phyloP scores from a whole-genome alignment of 1,140 invertebrate species.

The Orchestia grillus region DNA sequence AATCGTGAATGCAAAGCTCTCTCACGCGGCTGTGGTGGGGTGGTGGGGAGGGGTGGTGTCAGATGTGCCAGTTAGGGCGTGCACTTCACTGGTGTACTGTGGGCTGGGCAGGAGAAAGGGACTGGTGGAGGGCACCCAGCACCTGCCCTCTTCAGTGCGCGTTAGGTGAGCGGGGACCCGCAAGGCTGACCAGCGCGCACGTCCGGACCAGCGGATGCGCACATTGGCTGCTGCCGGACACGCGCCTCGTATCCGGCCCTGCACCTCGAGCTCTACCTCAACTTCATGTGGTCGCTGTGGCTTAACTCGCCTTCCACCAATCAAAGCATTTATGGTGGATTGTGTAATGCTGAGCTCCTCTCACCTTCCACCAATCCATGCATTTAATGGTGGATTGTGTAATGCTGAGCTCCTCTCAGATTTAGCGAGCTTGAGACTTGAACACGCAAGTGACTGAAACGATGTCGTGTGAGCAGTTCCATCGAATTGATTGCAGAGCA shows the following conservation, averaged over 20 bases:
- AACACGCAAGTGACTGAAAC: too few relatives aligned
- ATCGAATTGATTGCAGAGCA: too few relatives aligned
- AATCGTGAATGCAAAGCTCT: too few relatives aligned
- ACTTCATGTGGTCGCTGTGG: neutral
- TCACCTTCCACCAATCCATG: too few relatives aligned
- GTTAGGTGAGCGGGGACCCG: neutral
- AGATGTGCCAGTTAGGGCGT: neutral
- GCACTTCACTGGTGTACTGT: neutral
- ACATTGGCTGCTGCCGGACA: neutral
- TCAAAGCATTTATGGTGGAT: too few relatives aligned
- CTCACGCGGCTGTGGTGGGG: neutral
- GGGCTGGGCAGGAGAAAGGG: neutral
- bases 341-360: too few relatives aligned
- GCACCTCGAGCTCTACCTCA: neutral
- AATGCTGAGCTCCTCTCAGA: too few relatives aligned
- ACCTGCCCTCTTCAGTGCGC: neutral
- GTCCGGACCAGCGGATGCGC: constrained; percentile 28
- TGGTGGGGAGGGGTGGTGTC: neutral
- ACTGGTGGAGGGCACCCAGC: neutral
- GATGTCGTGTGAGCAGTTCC: too few relatives aligned
- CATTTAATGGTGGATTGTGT: too few relatives aligned
- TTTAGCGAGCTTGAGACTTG: too few relatives aligned
- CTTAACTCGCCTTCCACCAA: neutral
- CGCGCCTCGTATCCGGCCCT: neutral
- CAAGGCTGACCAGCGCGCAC: neutral